These are phyloP conservation scores for Malacoraja senta DNA, from an alignment of 2,797 vertebrate species.

Conservation along the genomic window DNA sequence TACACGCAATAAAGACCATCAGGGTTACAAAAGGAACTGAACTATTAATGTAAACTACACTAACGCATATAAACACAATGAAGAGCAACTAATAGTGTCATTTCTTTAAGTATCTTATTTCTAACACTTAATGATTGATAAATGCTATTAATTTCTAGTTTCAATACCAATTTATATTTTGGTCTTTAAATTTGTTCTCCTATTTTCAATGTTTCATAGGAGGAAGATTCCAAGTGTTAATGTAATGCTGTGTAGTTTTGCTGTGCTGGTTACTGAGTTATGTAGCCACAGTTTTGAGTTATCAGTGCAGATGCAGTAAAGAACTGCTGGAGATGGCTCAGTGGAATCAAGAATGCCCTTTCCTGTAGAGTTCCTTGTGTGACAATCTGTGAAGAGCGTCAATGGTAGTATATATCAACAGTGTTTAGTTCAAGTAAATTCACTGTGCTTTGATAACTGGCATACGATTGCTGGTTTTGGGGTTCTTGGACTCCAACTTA, in stretches of 20 bases:
- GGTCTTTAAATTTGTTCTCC: conserved; percentile 57
- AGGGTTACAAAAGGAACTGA: conserved; percentile 57
- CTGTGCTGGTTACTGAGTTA: conserved; percentile 54
- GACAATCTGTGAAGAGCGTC: conserved; percentile 50
- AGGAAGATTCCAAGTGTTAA: conserved; percentile 64
- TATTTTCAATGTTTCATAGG: conserved; percentile 46
- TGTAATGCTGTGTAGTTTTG: conserved; percentile 57
- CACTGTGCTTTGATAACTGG: conserved; percentile 57
- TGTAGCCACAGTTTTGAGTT: conserved; percentile 50
- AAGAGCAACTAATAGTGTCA: conserved; percentile 58
- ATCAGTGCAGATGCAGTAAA: conserved; percentile 70
- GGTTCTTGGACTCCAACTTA: conserved; percentile 50
- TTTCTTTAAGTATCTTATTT: conserved; percentile 50
- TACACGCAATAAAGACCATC: conserved; percentile 47
- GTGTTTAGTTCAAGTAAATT: conserved; percentile 51
- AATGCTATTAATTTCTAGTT: conserved; percentile 45
- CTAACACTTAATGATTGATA: conserved; percentile 49
- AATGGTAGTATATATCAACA: conserved; percentile 51
- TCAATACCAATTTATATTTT: conserved; percentile 57
- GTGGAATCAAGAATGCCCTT: conserved; percentile 56
- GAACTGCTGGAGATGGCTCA: conserved; percentile 61
- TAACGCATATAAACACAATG: conserved; percentile 56
- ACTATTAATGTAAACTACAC: conserved; percentile 65
- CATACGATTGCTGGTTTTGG: conserved; percentile 56
- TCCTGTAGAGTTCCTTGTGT: conserved; percentile 51